Percentiles rank a stretch among this genome's conserved stretches.
Conservation (phyloP, 1,140 invertebrate species). For the Medauroidea extradentata region DNA sequence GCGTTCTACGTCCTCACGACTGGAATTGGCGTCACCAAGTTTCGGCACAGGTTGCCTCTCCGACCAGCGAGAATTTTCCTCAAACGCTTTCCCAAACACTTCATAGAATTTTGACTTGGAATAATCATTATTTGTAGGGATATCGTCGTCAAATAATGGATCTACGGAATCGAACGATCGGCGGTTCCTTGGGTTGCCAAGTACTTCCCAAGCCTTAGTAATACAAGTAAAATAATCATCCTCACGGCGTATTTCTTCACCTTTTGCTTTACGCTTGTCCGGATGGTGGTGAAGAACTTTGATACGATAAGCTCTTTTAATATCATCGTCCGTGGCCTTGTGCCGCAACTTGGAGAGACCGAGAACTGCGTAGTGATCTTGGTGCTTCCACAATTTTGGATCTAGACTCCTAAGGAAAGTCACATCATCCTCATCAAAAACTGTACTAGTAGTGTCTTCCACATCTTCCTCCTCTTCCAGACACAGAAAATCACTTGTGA, state of each 20-base stretch:
- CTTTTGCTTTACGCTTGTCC: slow-evolving; percentile 87
- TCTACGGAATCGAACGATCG: slow-evolving; percentile 95
- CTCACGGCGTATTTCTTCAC: slow-evolving; percentile 77
- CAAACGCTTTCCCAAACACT: slow-evolving; percentile 72
- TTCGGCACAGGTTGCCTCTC: slow-evolving; percentile 79
- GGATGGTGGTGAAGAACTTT: slow-evolving; percentile 96
- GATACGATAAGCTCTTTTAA: slow-evolving; percentile 82
- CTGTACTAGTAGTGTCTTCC: slow-evolving; percentile 53
- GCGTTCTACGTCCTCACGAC: slow-evolving; percentile 70
- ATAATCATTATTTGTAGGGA: slow-evolving; percentile 66
- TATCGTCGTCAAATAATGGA: slow-evolving; percentile 84
- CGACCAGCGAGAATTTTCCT: slow-evolving; percentile 89
- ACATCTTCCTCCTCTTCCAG: slow-evolving; percentile 16
- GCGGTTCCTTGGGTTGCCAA: slow-evolving; percentile 76
- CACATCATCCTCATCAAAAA: slow-evolving; percentile 68
- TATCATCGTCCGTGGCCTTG: slow-evolving; percentile 84
- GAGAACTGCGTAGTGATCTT: slow-evolving; percentile 94
- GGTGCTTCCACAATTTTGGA: slow-evolving; percentile 96
- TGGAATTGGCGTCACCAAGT: slow-evolving; percentile 69
- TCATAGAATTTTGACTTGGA: slow-evolving; percentile 83
- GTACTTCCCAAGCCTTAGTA: slow-evolving; percentile 93
- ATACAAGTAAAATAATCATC: slow-evolving; percentile 99
- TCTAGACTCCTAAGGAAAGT: slow-evolving; percentile 82
- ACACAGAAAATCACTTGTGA: slow-evolving; percentile 27
- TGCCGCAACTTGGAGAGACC: slow-evolving; percentile 76